Conservation (phyloP, 30 jellyfish, hydroid and myxozoan genomes). For the Aurelia aurita region DNA sequence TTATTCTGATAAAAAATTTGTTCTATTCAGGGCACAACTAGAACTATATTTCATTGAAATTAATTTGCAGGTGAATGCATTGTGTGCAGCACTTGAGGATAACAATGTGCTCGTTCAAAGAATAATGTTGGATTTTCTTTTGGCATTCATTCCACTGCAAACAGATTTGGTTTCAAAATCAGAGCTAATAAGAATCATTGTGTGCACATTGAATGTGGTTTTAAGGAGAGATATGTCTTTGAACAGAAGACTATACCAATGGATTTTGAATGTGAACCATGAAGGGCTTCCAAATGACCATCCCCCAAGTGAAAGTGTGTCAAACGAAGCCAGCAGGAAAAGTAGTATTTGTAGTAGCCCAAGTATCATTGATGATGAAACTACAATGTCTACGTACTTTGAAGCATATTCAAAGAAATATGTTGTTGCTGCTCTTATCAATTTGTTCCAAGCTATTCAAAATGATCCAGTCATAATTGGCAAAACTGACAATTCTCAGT, state of each 20-base stretch:
- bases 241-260: slow-evolving; percentile 89
- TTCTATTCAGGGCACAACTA: too few species aligned
- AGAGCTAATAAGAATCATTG: slow-evolving; percentile 68
- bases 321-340: slow-evolving; percentile 37
- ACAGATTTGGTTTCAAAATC: slow-evolving; percentile 30
- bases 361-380: slow-evolving; percentile 42
- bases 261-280: slow-evolving; percentile 72
- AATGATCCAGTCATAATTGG: neutral
- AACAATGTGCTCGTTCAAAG: slow-evolving; percentile 85
- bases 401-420: slow-evolving; percentile 67
- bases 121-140: slow-evolving; percentile 85
- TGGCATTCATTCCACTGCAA: slow-evolving; percentile 74
- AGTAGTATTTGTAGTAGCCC: slow-evolving; percentile 42
- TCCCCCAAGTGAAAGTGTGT: slow-evolving; percentile 31
- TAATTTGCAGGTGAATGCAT: slow-evolving; percentile 82
- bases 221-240: slow-evolving; percentile 95
- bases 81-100: slow-evolving; percentile 90
- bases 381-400: slow-evolving; percentile 57
- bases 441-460: slow-evolving; percentile 29
- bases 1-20: too few species aligned
- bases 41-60: too few species aligned
- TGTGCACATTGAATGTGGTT: slow-evolving; percentile 84
- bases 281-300: too few species aligned
- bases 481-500: neutral
- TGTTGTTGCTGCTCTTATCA: slow-evolving; percentile 84